These are phyloP conservation scores for Strigamia transsilvanica DNA, from an alignment of 2,888 invertebrate species.

Conservation along the genomic window DNA sequence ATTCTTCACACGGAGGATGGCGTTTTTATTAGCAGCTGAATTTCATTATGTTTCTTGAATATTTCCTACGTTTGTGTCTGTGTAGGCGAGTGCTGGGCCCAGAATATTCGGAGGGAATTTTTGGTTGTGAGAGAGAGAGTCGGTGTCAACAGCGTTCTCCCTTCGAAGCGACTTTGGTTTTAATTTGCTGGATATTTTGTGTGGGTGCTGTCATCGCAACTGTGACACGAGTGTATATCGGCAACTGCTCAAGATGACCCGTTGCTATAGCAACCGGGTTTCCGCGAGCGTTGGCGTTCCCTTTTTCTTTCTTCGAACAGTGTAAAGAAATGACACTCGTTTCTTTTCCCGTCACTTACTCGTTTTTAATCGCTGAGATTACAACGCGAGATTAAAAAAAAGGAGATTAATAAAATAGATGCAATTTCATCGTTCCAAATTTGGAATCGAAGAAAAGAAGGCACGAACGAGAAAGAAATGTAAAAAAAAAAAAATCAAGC, in stretches of 20 bases:
- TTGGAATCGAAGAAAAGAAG: not conserved
- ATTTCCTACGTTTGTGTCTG: conserved; percentile 19
- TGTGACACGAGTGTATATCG: conserved; percentile 25
- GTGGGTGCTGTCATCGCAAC: conserved; percentile 30
- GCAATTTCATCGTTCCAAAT: not conserved
- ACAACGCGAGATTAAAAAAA: not conserved
- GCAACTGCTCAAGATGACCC: conserved; percentile 16
- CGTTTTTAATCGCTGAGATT: conserved; percentile 29
- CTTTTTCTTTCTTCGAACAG: not conserved
- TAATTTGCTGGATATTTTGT: conserved; percentile 21
- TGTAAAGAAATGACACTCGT: conserved; percentile 4
- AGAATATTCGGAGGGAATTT: conserved; percentile 24
- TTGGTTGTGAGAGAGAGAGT: not conserved
- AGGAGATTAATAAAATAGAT: not conserved
- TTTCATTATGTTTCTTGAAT: conserved; percentile 39
- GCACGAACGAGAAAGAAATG: no score
- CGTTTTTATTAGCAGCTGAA: conserved; percentile 44
- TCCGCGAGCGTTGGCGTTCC: not conserved
- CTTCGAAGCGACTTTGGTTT: conserved; percentile 3
- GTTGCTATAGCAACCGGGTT: not conserved
- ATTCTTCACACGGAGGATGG: not conserved
- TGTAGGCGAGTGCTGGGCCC: not conserved
- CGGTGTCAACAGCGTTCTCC: conserved; percentile 21
- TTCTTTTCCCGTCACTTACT: not conserved
- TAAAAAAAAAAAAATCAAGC: no score